These are phyloP conservation scores for Julus scanicus DNA, from an alignment of 2,888 invertebrate genomes.

Conservation along the genomic window DNA sequence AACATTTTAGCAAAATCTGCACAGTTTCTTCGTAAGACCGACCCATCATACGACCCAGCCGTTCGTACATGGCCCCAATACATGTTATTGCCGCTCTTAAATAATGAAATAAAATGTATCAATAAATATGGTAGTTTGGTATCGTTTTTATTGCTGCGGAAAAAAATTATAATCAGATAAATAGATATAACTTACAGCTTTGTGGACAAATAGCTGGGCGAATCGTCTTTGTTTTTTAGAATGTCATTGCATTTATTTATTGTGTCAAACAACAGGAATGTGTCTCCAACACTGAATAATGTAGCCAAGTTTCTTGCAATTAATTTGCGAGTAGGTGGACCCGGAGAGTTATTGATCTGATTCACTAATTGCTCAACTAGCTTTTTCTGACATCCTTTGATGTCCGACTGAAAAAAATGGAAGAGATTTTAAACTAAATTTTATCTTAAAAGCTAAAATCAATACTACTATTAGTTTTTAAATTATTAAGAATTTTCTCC, in stretches of 20 bases:
- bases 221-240: constrained; percentile 96
- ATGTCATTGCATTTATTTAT: constrained; percentile 99
- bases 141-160: not conserved
- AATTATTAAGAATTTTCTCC: too few relatives aligned
- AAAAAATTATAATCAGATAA: not conserved
- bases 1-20: constrained; percentile 86
- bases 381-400: constrained; percentile 96
- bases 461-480: too few relatives aligned
- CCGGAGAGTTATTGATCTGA: constrained; percentile 89
- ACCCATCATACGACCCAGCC: constrained; percentile 98
- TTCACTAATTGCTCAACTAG: constrained; percentile 92
- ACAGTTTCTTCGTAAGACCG: constrained; percentile 98
- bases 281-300: constrained; percentile 96
- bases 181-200: constrained; percentile 82
- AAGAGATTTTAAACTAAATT: too few relatives aligned
- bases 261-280: constrained; percentile 94
- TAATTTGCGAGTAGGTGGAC: constrained; percentile 91
- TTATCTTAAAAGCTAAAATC: too few relatives aligned
- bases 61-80: constrained; percentile 97
- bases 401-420: constrained; percentile 79
- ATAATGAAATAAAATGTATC: not conserved
- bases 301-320: constrained; percentile 93
- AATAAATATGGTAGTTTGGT: not conserved
- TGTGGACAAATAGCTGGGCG: constrained; percentile 92
- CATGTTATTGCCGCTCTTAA: constrained; percentile 93